phyloP scores from a whole-genome alignment of 2,113 vertebrate genomes.

The Oreochromis tanganicae region DNA sequence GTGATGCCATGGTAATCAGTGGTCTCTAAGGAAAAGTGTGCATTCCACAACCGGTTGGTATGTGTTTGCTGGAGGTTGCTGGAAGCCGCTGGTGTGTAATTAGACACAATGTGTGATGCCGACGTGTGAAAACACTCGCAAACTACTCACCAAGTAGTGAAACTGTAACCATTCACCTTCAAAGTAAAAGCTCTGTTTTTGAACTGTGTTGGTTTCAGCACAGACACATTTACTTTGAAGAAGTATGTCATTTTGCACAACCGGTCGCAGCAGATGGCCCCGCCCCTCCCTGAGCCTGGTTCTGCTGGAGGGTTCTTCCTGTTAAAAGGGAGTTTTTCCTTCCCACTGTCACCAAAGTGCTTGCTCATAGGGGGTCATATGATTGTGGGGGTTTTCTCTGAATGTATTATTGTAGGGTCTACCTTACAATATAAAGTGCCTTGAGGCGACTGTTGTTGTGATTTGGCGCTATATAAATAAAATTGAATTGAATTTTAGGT shows the following conservation, averaged over 20 bases:
- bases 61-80: neutral
- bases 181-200: neutral
- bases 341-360: neutral
- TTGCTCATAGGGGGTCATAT: neutral
- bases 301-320: neutral
- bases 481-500: neutral
- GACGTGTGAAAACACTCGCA: neutral
- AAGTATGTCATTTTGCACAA: neutral
- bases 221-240: neutral
- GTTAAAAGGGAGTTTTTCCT: neutral
- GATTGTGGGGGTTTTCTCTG: neutral
- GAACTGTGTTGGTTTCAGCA: neutral
- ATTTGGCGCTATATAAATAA: neutral
- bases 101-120: neutral
- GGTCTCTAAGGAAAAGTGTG: neutral
- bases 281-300: neutral
- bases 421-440: neutral
- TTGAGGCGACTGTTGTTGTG: neutral
- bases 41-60: neutral
- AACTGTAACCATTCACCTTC: neutral
- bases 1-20: neutral
- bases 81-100: neutral
- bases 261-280: neutral
- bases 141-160: neutral
- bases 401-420: neutral